Evolutionary conservation across 2,888 invertebrate genomes (phyloP).

Genomic region (Torymus aiolomorphi): DNA sequence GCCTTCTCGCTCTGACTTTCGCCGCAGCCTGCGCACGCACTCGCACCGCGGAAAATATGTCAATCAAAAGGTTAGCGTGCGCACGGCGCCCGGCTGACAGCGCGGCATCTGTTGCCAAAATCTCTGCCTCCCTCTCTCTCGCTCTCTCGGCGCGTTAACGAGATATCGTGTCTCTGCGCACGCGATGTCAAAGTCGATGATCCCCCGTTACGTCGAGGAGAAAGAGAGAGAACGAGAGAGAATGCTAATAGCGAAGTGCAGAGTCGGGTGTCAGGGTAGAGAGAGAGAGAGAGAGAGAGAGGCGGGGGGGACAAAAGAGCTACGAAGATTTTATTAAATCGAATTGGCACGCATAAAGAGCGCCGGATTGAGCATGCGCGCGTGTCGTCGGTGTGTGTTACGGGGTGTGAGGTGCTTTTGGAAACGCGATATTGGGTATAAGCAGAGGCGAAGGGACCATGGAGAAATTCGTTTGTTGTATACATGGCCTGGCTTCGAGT

Average conservation of each 20-base stretch:
- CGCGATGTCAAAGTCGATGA: slow-evolving; percentile 36
- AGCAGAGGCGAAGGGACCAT: slow-evolving; percentile 54
- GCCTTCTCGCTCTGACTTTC: too few species aligned
- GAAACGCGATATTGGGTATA: slow-evolving; percentile 61
- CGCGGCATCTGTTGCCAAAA: slow-evolving; percentile 56
- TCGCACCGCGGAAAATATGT: slow-evolving; percentile 71
- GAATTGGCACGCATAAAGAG: too few species aligned
- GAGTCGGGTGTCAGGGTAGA: too few species aligned
- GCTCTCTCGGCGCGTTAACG: slow-evolving; percentile 30
- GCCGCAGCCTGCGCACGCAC: too few species aligned
- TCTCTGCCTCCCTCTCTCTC: background rate
- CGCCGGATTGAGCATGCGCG: slow-evolving; percentile 16
- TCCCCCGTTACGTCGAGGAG: too few species aligned
- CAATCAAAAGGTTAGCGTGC: slow-evolving; percentile 67
- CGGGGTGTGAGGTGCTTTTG: slow-evolving; percentile 9
- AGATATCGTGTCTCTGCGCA: slow-evolving; percentile 31
- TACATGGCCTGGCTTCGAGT: too few species aligned
- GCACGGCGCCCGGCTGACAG: slow-evolving; percentile 16
- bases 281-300: too few species aligned
- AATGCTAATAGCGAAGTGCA: background rate
- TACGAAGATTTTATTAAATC: too few species aligned
- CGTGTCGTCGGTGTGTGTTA: slow-evolving; percentile 45
- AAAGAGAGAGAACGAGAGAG: slow-evolving; percentile 19
- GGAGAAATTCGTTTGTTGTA: too few species aligned
- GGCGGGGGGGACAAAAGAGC: too few species aligned